phyloP scores from a whole-genome alignment of 64 coral and sea anemone genomes.

The Montipora capricornis region DNA sequence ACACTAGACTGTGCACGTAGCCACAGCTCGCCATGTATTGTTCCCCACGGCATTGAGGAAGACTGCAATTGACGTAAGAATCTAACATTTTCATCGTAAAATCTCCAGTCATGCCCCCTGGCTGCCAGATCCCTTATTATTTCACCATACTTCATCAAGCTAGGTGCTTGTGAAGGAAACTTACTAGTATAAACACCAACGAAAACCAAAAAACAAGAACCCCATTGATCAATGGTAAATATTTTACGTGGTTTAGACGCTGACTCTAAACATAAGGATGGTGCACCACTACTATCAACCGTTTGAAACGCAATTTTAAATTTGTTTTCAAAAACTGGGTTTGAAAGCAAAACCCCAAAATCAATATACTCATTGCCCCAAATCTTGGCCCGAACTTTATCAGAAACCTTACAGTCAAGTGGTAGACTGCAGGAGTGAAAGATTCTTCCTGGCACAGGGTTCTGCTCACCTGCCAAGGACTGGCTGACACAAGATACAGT shows the following conservation, averaged over 20 bases:
- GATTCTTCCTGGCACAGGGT: neutral
- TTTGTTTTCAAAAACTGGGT: neutral
- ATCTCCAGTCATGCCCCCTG: too few species aligned
- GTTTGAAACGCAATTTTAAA: neutral
- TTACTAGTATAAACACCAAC: conserved; percentile 17
- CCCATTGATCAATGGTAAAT: neutral
- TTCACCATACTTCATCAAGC: neutral
- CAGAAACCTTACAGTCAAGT: neutral
- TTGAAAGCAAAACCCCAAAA: neutral
- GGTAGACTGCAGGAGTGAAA: neutral
- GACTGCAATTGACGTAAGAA: neutral
- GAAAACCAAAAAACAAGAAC: neutral
- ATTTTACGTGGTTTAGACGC: neutral
- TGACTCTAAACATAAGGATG: neutral
- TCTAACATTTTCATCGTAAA: too few species aligned
- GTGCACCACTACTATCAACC: neutral
- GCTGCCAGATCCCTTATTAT: neutral
- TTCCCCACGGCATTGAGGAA: conserved; percentile 2
- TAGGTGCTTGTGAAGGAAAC: neutral
- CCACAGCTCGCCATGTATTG: conserved; percentile 9
- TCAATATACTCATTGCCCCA: neutral
- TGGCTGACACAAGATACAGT: too few species aligned
- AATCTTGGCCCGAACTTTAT: neutral
- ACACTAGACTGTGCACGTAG: neutral
- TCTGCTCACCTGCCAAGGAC: too few species aligned